Evolutionary conservation across 2,113 vertebrate species (phyloP).

Genomic region (Miniopterus natalensis): DNA sequence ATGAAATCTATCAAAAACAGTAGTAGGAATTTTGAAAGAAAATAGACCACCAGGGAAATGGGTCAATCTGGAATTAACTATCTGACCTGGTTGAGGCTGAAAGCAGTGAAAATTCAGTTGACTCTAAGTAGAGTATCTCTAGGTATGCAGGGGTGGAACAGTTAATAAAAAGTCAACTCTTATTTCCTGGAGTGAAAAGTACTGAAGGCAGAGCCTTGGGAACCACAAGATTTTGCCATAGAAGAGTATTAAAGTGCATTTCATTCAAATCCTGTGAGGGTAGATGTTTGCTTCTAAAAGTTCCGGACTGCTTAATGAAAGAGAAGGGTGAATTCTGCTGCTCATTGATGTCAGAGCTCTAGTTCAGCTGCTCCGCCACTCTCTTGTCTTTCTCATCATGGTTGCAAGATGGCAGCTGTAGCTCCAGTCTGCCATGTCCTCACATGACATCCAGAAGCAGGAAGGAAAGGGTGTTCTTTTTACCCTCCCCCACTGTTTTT

Average conservation of each 20-base stretch:
- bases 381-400: background rate
- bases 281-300: background rate
- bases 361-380: background rate
- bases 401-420: background rate
- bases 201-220: background rate
- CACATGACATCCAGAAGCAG: background rate
- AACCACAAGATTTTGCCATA: background rate
- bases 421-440: background rate
- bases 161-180: constrained; percentile 16
- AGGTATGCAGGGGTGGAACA: background rate
- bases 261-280: background rate
- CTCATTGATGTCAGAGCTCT: background rate
- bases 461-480: background rate
- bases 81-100: background rate
- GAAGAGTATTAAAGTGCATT: background rate
- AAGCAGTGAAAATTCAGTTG: background rate
- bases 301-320: background rate
- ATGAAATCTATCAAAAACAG: background rate
- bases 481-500: rapidly evolving
- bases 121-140: background rate
- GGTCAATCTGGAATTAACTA: background rate
- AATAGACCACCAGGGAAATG: background rate
- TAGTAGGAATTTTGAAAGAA: background rate
- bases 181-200: background rate
- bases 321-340: constrained; percentile 15